phyloP scores from a whole-genome alignment of 2,888 invertebrate genomes.

The Bruchidius siliquastri region DNA sequence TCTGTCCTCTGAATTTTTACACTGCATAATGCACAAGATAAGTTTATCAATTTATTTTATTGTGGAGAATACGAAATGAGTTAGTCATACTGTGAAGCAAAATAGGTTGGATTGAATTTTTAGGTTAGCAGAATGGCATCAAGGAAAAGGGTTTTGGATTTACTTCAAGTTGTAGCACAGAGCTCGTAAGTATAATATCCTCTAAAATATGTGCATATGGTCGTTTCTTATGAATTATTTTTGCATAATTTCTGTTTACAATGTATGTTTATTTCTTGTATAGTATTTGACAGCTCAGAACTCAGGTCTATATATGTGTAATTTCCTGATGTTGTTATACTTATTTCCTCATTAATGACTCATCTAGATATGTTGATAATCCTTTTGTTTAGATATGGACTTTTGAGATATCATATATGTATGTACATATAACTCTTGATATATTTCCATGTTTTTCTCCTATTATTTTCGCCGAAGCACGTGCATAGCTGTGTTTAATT shows the following conservation, averaged over 20 bases:
- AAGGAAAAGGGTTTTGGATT: slow-evolving; percentile 59
- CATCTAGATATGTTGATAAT: no score
- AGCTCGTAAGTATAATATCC: slow-evolving; percentile 58
- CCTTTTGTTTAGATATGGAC: no score
- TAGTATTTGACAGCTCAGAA: no score
- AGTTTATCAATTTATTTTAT: neutral
- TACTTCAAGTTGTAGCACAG: slow-evolving; percentile 60
- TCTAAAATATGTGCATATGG: slow-evolving; percentile 5
- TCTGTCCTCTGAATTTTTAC: neutral
- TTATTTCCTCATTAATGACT: no score
- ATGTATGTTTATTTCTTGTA: neutral
- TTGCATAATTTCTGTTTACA: neutral
- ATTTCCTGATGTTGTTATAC: no score
- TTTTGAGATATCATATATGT: no score
- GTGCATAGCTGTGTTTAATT: no score
- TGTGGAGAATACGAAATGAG: neutral
- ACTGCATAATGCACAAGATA: neutral
- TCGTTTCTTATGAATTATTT: no score
- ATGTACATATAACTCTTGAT: no score
- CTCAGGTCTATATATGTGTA: no score
- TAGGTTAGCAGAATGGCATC: slow-evolving; percentile 14
- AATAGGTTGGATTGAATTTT: neutral
- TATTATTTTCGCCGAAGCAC: no score
- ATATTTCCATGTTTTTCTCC: no score
- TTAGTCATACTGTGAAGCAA: neutral